Evolutionary conservation across 2,888 invertebrate species (phyloP), one percentile per base, ranked within the genome.

Genomic region (Bembecia ichneumoniformis): DNA sequence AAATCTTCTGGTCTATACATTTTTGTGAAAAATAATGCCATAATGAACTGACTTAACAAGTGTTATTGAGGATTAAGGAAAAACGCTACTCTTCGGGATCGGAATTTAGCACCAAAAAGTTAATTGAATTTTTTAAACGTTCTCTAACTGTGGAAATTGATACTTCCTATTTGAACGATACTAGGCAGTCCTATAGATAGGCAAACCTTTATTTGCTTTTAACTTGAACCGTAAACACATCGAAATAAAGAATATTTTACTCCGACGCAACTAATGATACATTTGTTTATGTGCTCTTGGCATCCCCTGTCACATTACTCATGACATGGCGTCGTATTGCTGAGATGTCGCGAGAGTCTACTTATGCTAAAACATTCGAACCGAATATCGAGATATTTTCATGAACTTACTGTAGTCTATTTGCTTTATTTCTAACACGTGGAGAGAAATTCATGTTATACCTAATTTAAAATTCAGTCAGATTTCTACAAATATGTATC

Each of bases 111-210:
- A 46, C 7, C 28, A 46, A 20, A 7, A 13, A 47, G 0, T 47
- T 36, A 4, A 47, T 47, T 47, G 15, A 10, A 17, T 35, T 47
- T 35, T 35, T 47, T 47, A 5, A 47, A 3, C 9, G 36, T 47
- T 49, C 48, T 52, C 52, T 55, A 51, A 54, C 49, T 48, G 51
- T 53, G 52, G 55, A 58, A 58, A 61, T 58, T 58, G 57, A 61
- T 58, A 59, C 53, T 55, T 59, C 57, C 56, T 49, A 50, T 50
- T n/a, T 44, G 15, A 44, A 15, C 28, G 40, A 35, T 36, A 43
- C 46, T 53, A 51, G 55, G 53, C 56, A 47, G 46, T 15, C 3
- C 11, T 14, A 16, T 10, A 11, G 17, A 44, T 16, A 44, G 16
- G 10, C 17, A 16, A 44, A 44, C 4, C 1, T 11, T 28, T 44